Evolutionary conservation across 2,113 vertebrate species (phyloP), one percentile per base, ranked within the genome.

Genomic region (Protobothrops mucrosquamatus): DNA sequence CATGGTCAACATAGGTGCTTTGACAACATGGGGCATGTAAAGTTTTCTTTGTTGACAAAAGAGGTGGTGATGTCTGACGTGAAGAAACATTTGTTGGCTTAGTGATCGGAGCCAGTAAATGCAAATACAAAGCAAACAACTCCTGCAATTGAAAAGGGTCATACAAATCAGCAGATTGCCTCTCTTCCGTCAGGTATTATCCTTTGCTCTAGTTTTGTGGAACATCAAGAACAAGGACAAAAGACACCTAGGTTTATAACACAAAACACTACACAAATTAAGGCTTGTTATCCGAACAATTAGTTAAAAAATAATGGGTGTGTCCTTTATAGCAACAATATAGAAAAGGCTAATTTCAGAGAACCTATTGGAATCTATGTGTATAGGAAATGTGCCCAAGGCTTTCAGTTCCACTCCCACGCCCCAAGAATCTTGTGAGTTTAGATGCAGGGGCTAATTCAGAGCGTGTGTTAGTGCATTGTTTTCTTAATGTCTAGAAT

Each of bases 11-110:
- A 9, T 39, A 3, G 34, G 7, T 39, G 74, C 74, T 81, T 81
- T 81, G 74, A 34, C 74, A 43, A 81, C 34, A 81, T 81, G 6
- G n/a, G 74, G 22, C 74, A 22, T 39, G 18, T 88, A 55, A 86
- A 93, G 56, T 54, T 87, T 48, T 48, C 24, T 12, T 18, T 89
- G 86, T 90, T 90, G 74, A 90, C 88, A 93, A 87, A 90, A 87
- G 88, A 86, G 74, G 74, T 52, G 55, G 46, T 52, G 46, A 81
- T 7, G n/a, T 15, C 29, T 86, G 34, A 64, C 8, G 4, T 93
- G 88, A 61, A 48, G 14, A 59, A 90, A 87, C 29, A 26, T 10
- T 86, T 90, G 48, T 93, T 93, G 52, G 81, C 89, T 61, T 54
- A 52, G 81, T 43, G 34, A 64, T 64, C 7, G 20, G 23, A 93